A percentile compares a stretch with the other conserved stretches of the same genome.
These are phyloP conservation scores for Crocidura indochinensis DNA, from an alignment of 2,797 vertebrate species.

Conservation along the genomic window DNA sequence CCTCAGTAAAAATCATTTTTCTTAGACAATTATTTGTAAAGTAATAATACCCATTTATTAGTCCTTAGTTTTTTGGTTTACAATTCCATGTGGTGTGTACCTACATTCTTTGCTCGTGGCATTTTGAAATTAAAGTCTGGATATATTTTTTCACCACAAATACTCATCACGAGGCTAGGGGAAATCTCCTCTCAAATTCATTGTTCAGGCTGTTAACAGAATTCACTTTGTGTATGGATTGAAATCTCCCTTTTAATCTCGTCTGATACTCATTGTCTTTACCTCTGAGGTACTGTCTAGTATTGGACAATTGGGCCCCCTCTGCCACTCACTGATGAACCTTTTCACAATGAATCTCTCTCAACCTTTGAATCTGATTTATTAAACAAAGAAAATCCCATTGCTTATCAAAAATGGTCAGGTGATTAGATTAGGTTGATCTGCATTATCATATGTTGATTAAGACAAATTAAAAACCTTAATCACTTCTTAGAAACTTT, in stretches of 20 bases:
- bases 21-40: background rate
- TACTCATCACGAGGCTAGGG: no score
- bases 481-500: conserved; percentile 60
- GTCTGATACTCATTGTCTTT: background rate
- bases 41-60: background rate
- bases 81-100: background rate
- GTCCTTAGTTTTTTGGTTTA: background rate
- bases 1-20: background rate
- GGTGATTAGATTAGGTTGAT: conserved; percentile 33
- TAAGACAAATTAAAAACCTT: conserved; percentile 74
- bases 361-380: conserved; percentile 12
- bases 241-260: background rate
- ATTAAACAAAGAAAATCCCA: background rate
- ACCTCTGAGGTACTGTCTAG: background rate
- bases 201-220: background rate
- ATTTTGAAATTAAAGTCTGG: background rate
- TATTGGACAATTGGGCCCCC: background rate
- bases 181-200: background rate
- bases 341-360: background rate
- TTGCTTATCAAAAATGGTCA: background rate
- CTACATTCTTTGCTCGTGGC: background rate
- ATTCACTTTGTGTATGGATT: background rate
- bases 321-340: background rate
- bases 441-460: conserved; percentile 56
- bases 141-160: no score